Percentiles rank a stretch among this genome's conserved stretches.
Evolutionary conservation across 1,140 invertebrate genomes (phyloP).

Genomic region (Nasonia giraulti): DNA sequence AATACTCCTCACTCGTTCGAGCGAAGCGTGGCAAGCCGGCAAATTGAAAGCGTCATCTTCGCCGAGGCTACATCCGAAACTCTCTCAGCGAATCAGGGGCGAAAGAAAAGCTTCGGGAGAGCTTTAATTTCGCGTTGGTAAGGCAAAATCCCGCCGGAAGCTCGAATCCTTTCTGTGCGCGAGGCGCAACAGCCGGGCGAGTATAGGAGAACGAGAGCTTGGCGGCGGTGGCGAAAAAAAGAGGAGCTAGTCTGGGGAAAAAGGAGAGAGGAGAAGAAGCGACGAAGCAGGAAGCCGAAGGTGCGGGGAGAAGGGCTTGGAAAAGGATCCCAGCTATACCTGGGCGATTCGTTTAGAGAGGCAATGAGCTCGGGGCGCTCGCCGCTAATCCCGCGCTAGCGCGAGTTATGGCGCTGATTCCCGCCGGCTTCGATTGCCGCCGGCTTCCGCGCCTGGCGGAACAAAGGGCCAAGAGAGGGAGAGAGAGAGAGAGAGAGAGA

Average conservation of each 20-base stretch:
- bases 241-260: not conserved
- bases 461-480: not conserved
- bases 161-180: too few relatives aligned
- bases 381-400: slow-evolving; percentile 31
- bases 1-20: not conserved
- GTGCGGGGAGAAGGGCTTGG: too few relatives aligned
- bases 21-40: too few relatives aligned
- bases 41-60: not conserved
- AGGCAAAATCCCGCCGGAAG: not conserved
- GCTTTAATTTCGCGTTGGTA: not conserved
- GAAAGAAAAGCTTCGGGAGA: not conserved
- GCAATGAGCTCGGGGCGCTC: not conserved
- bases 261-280: not conserved
- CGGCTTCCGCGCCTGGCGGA: not conserved
- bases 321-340: slow-evolving; percentile 29
- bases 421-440: slow-evolving; percentile 7
- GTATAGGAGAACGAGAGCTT: too few relatives aligned
- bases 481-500: not conserved
- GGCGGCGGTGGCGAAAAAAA: not conserved
- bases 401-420: slow-evolving; percentile 30
- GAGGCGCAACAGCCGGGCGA: not conserved
- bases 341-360: slow-evolving; percentile 2
- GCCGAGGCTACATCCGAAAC: not conserved
- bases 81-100: not conserved
- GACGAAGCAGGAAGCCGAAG: not conserved